A percentile compares a stretch with the other conserved stretches of the same genome.
Conservation (phyloP, 1,140 invertebrate genomes). For the Ephestia elutella region DNA sequence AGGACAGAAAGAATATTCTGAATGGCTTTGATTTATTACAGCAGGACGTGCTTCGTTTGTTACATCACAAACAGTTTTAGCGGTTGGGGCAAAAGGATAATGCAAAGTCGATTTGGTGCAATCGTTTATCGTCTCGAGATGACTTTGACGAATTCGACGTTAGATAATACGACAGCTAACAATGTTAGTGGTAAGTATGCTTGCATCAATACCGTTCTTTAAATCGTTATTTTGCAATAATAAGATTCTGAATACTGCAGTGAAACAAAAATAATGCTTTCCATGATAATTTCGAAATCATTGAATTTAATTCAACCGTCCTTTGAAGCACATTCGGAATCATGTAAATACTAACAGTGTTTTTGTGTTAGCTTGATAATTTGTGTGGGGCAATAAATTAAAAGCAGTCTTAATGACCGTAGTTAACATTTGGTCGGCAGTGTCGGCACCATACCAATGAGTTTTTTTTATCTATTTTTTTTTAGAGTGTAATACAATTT, state of each 20-base stretch:
- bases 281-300: too few relatives aligned
- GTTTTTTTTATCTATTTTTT: slow-evolving; percentile 12
- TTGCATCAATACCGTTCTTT: too few relatives aligned
- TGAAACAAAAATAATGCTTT: too few relatives aligned
- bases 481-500: slow-evolving; percentile 17
- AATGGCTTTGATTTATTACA: slow-evolving; percentile 39
- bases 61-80: slow-evolving; percentile 45
- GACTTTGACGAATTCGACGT: slow-evolving; percentile 40
- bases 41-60: slow-evolving; percentile 47
- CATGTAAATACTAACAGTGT: neutral
- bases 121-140: slow-evolving; percentile 39
- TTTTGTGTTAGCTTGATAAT: slow-evolving; percentile 18
- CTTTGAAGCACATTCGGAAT: neutral
- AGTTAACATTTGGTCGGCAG: slow-evolving; percentile 19
- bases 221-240: too few relatives aligned
- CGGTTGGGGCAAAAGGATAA: slow-evolving; percentile 40
- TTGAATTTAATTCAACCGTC: neutral
- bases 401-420: slow-evolving; percentile 25
- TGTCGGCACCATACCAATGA: slow-evolving; percentile 17
- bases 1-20: neutral
- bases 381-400: slow-evolving; percentile 22
- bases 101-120: slow-evolving; percentile 34
- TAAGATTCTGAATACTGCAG: too few relatives aligned
- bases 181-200: slow-evolving; percentile 2
- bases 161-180: slow-evolving; percentile 25